Evolutionary conservation across 2,888 invertebrate species (phyloP).

Genomic region (Trichogramma dendrolimi): DNA sequence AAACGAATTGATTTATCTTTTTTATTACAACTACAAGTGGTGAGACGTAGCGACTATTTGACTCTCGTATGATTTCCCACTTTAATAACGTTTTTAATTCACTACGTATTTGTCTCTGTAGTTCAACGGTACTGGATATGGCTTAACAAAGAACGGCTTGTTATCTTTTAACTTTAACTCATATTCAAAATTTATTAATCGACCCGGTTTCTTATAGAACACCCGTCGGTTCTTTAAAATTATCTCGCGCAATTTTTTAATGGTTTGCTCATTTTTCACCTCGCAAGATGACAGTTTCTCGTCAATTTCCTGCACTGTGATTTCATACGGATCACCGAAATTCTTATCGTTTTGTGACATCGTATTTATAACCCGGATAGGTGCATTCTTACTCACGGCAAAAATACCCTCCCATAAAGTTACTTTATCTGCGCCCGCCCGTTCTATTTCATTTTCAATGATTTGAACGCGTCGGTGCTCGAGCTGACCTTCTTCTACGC

Average conservation of each 20-base stretch:
- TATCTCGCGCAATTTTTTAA: neutral
- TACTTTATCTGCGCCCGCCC: too few relatives aligned
- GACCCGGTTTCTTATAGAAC: neutral
- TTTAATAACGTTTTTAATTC: slow-evolving; percentile 7
- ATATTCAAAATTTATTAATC: too few relatives aligned
- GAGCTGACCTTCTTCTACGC: too few relatives aligned
- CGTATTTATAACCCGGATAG: too few relatives aligned
- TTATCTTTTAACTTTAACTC: neutral
- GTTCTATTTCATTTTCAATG: too few relatives aligned
- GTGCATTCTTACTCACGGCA: too few relatives aligned
- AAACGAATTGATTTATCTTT: neutral
- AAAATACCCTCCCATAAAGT: too few relatives aligned
- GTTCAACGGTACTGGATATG: slow-evolving; percentile 8
- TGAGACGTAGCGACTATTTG: slow-evolving; percentile 5
- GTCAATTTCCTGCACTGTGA: neutral
- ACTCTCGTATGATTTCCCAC: neutral
- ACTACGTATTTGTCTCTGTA: neutral
- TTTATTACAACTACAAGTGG: slow-evolving; percentile 9
- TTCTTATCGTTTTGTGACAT: neutral
- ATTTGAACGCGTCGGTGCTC: too few relatives aligned
- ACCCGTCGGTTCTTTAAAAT: neutral
- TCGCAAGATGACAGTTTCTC: neutral
- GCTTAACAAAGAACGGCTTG: neutral
- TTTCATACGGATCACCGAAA: neutral
- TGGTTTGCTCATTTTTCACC: neutral